Percentiles rank a stretch among this genome's conserved stretches.
Evolutionary conservation across 2,888 invertebrate genomes (phyloP).

Genomic region (Drosophila fungiperda): DNA sequence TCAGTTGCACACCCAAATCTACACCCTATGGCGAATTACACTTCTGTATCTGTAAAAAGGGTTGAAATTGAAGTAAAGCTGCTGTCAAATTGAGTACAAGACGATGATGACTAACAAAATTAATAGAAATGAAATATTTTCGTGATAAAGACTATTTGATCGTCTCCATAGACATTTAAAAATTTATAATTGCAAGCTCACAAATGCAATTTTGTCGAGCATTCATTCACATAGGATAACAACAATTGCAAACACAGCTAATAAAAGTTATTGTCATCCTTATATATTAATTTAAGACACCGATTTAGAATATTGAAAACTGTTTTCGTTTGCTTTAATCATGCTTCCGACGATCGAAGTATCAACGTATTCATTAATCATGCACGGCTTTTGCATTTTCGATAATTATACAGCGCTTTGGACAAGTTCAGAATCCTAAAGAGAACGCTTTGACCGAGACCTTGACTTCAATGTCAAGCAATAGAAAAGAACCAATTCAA

Average conservation of each 20-base stretch:
- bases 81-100: neutral
- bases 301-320: neutral
- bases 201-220: neutral
- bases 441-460: constrained; percentile 75
- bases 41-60: neutral
- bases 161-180: neutral
- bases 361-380: constrained; percentile 68
- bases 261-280: neutral
- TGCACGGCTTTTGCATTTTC: constrained; percentile 60
- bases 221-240: neutral
- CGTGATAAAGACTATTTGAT: neutral
- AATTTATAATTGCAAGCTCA: neutral
- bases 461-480: constrained; percentile 61
- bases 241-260: neutral
- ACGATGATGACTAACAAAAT: neutral
- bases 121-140: neutral
- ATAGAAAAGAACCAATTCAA: constrained; percentile 22
- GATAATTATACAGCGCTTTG: constrained; percentile 57
- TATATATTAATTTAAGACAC: neutral
- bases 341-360: constrained; percentile 30
- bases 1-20: constrained; percentile 8
- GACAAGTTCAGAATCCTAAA: constrained; percentile 42
- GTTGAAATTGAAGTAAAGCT: neutral
- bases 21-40: neutral
- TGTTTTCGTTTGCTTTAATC: neutral